Evolutionary conservation across 2,888 invertebrate species (phyloP), one percentile per base, ranked within the genome.

Genomic region (Ichneumon xanthorius): DNA sequence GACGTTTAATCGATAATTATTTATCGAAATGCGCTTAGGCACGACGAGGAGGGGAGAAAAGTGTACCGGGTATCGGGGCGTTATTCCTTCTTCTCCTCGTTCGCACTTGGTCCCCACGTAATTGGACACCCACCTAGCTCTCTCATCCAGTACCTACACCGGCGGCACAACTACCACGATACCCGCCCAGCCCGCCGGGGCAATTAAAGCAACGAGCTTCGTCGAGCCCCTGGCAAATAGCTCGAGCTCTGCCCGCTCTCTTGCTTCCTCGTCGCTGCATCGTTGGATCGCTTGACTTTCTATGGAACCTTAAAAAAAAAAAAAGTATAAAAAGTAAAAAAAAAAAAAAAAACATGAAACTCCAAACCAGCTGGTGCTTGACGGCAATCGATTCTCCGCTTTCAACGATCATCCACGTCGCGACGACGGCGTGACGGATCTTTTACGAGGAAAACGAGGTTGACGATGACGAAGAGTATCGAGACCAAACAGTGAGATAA

Each of bases 151-250:
- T 85, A 68, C 82, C 71, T 85, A 76, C 61, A 82, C 80, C 68
- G 22, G 53, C 65, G 63, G 68, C 68, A 77, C 68, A 30, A 63
- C 77, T 68, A 70, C 75, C 50, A 79, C 73, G 55, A 72, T 61
- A 79, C 58, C 40, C 37, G 30, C 30, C 55, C 65, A 77, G 68
- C 85, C 85, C 77, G 77, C 80, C 82, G 77, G 80, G 82, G 80
- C 82, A 85, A 85, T 85, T 85, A 85, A 85, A 85, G 76, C 80
- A 82, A 85, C 85, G 82, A 85, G 85, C 82, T 85, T 77, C 80
- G 82, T 80, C 85, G 67, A 85, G 80, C 85, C 82, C 80, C 80
- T 80, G 82, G 76, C 72, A 82, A 80, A 82, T 82, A 82, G 82
- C 68, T 77, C 45, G 53, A 63, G 75, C 70, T 77, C 71, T 72